phyloP scores from a whole-genome alignment of 2,797 vertebrate genomes.

The Pristis pectinata region DNA sequence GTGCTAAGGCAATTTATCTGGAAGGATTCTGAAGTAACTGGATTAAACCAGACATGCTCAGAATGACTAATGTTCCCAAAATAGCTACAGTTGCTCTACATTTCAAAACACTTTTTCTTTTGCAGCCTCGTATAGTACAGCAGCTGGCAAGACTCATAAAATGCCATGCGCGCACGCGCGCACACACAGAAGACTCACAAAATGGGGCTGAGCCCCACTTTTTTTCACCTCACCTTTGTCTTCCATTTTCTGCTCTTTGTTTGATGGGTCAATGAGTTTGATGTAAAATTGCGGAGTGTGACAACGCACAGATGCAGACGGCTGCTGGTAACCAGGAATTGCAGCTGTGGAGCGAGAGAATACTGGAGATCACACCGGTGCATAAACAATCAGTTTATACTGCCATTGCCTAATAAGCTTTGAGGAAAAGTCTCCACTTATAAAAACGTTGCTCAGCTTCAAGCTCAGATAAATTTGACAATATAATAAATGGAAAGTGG shows the following conservation, averaged over 20 bases:
- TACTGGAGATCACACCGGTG: constrained; percentile 32
- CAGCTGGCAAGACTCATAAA: not conserved
- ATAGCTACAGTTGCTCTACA: constrained; percentile 3
- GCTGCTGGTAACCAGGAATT: constrained; percentile 88
- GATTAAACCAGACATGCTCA: not conserved
- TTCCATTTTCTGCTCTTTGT: constrained; percentile 83
- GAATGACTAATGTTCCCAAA: not conserved
- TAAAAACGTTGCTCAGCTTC: not conserved
- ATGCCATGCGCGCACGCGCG: not conserved
- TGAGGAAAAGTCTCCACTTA: not conserved
- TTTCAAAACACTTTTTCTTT: not conserved
- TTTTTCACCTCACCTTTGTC: constrained; percentile 71
- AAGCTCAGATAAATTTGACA: not conserved
- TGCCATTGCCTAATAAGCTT: not conserved
- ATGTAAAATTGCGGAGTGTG: constrained; percentile 83
- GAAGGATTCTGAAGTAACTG: not conserved
- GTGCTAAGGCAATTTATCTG: not conserved
- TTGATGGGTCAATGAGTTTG: constrained; percentile 69
- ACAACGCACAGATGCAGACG: constrained; percentile 63
- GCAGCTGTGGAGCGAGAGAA: constrained; percentile 63
- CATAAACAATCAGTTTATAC: not conserved
- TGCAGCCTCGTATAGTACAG: not conserved
- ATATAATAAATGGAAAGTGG: not conserved
- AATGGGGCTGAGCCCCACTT: not conserved
- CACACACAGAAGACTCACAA: not conserved